phyloP scores from a whole-genome alignment of 2,888 invertebrate species.

The Sminthurinus aureus region DNA sequence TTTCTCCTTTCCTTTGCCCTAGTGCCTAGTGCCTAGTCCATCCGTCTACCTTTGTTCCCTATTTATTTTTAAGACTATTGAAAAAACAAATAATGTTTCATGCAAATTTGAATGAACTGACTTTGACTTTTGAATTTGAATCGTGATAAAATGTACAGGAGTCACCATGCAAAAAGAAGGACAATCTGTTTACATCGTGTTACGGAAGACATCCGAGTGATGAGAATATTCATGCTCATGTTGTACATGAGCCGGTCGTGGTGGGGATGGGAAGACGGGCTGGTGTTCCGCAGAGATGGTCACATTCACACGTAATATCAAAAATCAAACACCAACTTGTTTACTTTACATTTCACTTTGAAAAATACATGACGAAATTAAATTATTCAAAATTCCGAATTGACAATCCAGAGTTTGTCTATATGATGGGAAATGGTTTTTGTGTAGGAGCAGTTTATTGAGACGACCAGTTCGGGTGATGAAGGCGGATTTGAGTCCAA shows the following conservation, averaged over 20 bases:
- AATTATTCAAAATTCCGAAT: not conserved
- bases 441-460: slow-evolving; percentile 39
- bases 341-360: not conserved
- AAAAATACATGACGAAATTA: not conserved
- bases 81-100: too few species aligned
- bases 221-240: slow-evolving; percentile 69
- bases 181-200: slow-evolving; percentile 83
- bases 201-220: slow-evolving; percentile 82
- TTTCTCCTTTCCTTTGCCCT: too few species aligned
- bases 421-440: not conserved
- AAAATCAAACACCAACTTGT: not conserved
- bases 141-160: too few species aligned
- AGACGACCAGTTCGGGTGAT: slow-evolving; percentile 36
- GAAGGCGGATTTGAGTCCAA: slow-evolving; percentile 39
- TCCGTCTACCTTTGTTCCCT: too few species aligned
- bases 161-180: slow-evolving; percentile 57
- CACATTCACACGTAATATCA: slow-evolving; percentile 35
- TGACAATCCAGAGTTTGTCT: not conserved
- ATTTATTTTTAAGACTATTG: too few species aligned
- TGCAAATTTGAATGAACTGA: not conserved
- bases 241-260: slow-evolving; percentile 4
- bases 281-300: slow-evolving; percentile 34
- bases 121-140: not conserved
- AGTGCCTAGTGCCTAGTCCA: too few species aligned
- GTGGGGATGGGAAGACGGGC: slow-evolving; percentile 12